A percentile compares a stretch with the other conserved stretches of the same genome.
Evolutionary conservation across 2,888 invertebrate species (phyloP).

Genomic region (Homarus gammarus): DNA sequence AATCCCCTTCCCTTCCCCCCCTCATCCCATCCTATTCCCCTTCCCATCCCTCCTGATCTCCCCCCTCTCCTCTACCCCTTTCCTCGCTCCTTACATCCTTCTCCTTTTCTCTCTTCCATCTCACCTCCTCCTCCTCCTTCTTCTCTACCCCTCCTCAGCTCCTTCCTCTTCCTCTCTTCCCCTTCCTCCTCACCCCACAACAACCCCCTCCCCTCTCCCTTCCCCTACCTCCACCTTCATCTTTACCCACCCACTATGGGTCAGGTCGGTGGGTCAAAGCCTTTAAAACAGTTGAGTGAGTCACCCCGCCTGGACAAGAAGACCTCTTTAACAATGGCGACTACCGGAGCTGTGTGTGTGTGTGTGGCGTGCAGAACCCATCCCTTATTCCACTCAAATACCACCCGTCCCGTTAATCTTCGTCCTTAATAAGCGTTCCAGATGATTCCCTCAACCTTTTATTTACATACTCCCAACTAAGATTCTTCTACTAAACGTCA

Average conservation of each 20-base stretch:
- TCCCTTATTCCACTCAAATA: conserved; percentile 19
- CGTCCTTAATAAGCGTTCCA: no score
- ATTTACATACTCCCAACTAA: no score
- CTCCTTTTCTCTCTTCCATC: not conserved
- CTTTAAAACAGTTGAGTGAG: conserved; percentile 42
- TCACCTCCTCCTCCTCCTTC: no score
- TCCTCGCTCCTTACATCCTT: not conserved
- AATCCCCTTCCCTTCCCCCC: no score
- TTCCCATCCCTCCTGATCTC: not conserved
- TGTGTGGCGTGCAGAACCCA: not conserved
- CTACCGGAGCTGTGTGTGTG: conserved; percentile 13
- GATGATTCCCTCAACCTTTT: no score
- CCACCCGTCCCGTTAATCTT: conserved; percentile 1
- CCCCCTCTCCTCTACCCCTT: not conserved
- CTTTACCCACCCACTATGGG: not conserved
- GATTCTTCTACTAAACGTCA: no score
- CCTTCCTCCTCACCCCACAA: not conserved
- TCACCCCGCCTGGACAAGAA: conserved; percentile 38
- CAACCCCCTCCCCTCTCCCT: not conserved
- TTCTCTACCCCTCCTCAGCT: no score
- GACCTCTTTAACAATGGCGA: conserved; percentile 55
- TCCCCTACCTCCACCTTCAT: not conserved
- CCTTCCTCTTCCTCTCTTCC: not conserved
- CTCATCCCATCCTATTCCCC: not conserved
- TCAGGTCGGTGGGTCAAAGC: conserved; percentile 51